Evolutionary conservation across 2,888 invertebrate species (phyloP).

Genomic region (Microdon myrmicae): DNA sequence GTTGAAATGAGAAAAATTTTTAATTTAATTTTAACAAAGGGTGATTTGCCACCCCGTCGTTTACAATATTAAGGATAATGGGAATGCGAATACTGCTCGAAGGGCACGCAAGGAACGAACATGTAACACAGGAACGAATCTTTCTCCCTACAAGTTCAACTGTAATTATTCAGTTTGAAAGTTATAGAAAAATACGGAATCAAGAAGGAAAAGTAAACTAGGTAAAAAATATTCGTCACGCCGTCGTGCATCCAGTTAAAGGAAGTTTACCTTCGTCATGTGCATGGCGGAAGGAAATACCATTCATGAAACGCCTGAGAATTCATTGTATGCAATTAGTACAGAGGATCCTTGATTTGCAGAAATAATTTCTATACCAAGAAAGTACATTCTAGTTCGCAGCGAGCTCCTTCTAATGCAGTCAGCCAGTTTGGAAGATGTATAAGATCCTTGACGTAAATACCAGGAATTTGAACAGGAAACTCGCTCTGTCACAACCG

Average conservation of each 20-base stretch:
- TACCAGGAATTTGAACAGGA: no score
- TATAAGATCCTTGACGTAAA: no score
- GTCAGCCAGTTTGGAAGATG: no score
- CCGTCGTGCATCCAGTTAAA: neutral
- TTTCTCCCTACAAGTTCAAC: slow-evolving; percentile 5
- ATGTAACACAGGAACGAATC: no score
- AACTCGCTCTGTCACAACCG: no score
- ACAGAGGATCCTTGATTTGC: no score
- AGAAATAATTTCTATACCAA: no score
- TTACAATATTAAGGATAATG: no score
- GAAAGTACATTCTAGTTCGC: no score
- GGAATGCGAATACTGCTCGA: no score
- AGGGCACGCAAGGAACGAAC: no score
- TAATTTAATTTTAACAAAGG: slow-evolving; percentile 6
- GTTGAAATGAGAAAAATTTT: slow-evolving; percentile 3
- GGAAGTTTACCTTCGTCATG: slow-evolving; percentile 6
- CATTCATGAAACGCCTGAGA: neutral
- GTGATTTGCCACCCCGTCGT: neutral
- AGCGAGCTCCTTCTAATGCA: no score
- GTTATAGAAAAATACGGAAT: neutral
- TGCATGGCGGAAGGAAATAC: neutral
- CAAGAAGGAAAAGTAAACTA: slow-evolving; percentile 3
- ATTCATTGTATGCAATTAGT: slow-evolving; percentile 13
- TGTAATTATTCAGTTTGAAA: neutral
- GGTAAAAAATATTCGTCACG: neutral